Conservation (phyloP, 2,113 vertebrate species). For the Laticauda colubrina region DNA sequence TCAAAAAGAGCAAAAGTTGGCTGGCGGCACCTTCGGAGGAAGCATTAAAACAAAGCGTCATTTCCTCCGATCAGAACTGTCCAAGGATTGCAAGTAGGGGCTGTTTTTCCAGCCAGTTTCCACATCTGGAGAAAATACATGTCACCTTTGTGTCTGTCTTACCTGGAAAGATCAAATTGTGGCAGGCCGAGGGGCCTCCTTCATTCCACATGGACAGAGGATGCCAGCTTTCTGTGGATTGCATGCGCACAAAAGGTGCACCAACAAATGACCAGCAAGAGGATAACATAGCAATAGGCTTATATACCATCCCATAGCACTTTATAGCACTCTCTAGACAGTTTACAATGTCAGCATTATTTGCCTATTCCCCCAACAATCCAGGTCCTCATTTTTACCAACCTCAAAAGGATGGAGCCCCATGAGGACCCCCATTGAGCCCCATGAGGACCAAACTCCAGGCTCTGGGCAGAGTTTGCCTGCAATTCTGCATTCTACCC, state of each 20-base stretch:
- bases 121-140: background rate
- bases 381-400: background rate
- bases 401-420: background rate
- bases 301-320: background rate
- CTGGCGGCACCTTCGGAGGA: background rate
- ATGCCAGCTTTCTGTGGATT: background rate
- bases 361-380: background rate
- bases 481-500: background rate
- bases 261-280: background rate
- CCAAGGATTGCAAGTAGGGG: background rate
- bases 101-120: background rate
- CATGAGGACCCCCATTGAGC: background rate
- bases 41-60: background rate
- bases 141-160: background rate
- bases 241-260: background rate
- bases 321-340: background rate
- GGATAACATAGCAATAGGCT: background rate
- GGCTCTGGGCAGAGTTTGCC: background rate
- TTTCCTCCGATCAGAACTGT: background rate
- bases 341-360: background rate
- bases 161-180: background rate
- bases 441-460: background rate
- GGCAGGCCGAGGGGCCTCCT: background rate
- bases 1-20: background rate
- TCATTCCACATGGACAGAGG: no score